A percentile compares a stretch with the other conserved stretches of the same genome.
phyloP scores from a whole-genome alignment of 2,797 vertebrate species.

The Xenops minutus region DNA sequence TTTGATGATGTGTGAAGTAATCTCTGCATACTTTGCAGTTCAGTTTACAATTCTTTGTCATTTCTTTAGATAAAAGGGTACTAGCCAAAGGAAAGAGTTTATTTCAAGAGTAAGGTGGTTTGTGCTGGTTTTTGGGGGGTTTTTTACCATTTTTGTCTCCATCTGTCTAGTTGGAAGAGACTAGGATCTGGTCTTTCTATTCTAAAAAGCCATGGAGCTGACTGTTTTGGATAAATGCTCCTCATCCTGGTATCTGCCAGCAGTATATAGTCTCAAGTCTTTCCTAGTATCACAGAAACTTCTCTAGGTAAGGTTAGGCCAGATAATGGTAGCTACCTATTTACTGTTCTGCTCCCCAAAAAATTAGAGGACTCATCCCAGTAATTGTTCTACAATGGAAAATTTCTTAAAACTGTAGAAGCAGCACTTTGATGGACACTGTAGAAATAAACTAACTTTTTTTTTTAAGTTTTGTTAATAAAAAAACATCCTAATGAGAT shows the following conservation, averaged over 20 bases:
- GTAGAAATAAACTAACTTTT: background rate
- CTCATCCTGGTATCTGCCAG: background rate
- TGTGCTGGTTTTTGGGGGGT: background rate
- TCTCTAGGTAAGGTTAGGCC: background rate
- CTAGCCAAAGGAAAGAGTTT: background rate
- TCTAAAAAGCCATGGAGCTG: background rate
- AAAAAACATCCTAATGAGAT: background rate
- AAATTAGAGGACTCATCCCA: background rate
- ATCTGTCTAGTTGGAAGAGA: background rate
- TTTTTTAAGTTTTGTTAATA: background rate
- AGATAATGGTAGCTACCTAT: background rate
- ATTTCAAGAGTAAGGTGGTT: background rate
- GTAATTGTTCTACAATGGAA: background rate
- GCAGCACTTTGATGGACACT: background rate
- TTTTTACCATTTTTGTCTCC: background rate
- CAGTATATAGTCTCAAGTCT: background rate
- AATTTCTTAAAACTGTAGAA: background rate
- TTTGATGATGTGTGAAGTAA: constrained; percentile 20
- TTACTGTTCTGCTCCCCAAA: background rate
- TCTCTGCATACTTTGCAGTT: background rate
- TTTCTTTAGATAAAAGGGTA: background rate
- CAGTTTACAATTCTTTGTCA: background rate
- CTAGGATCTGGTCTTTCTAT: background rate
- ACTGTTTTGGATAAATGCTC: background rate
- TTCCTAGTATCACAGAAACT: background rate